These are phyloP conservation scores for Telmatherina bonti DNA, from an alignment of 2,797 vertebrate genomes.

Conservation along the genomic window DNA sequence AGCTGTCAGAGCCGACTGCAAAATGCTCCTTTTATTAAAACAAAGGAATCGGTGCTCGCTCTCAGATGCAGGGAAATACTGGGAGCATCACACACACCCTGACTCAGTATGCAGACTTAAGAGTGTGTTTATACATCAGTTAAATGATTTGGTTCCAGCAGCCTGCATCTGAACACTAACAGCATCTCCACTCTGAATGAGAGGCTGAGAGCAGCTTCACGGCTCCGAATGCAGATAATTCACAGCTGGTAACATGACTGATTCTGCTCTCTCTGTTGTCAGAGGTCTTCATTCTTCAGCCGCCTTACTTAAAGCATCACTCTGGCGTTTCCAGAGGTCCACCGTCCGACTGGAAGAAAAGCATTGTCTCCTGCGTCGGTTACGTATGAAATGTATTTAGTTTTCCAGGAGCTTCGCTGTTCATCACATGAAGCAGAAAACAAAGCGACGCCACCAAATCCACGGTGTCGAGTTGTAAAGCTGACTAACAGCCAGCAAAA, in stretches of 20 bases:
- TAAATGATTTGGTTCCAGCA: constrained; percentile 47
- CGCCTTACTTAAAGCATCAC: too few species aligned
- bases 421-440: too few species aligned
- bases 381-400: too few species aligned
- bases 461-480: too few species aligned
- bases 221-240: constrained; percentile 16
- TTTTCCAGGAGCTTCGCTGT: too few species aligned
- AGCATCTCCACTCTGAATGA: constrained; percentile 31
- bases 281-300: too few species aligned
- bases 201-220: constrained; percentile 54
- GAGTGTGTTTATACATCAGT: constrained; percentile 34
- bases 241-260: constrained; percentile 13
- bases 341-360: too few species aligned
- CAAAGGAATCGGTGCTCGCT: neutral
- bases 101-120: neutral
- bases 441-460: too few species aligned
- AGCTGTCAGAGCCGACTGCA: constrained; percentile 26
- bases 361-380: too few species aligned
- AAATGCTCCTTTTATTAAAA: constrained; percentile 25
- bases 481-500: too few species aligned
- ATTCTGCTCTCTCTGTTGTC: too few species aligned
- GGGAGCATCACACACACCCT: neutral
- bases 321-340: too few species aligned
- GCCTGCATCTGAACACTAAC: constrained; percentile 40
- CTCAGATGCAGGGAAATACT: neutral